Evolutionary conservation across 2,888 invertebrate genomes (phyloP), one percentile per base, ranked within the genome.

Genomic region (Torymus auratus): DNA sequence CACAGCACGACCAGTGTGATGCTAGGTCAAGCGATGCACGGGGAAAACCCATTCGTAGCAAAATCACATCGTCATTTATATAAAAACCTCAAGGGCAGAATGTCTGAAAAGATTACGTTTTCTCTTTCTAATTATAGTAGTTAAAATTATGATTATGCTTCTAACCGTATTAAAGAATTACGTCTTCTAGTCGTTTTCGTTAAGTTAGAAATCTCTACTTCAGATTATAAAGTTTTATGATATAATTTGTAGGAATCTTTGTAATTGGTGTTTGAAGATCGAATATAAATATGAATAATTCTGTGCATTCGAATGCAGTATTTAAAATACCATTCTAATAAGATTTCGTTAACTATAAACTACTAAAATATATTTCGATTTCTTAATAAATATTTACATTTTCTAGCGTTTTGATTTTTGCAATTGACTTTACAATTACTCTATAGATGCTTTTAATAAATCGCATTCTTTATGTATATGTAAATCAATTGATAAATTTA

Each of bases 1-100:
- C 61, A 76, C 67, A 80, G 60, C 69, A 75, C 17, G 71, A 74
- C 64, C 73, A 74, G 41, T 68, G 61, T 64, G 53, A 67, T 74
- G 60, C 60, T 68, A 64, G 61, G 67, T 78, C 62, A 73, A 74
- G 60, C 65, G 52, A 67, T 52, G 20, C 50, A 60, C 65, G 50
- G 56, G 12, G 14, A 64, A 53, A 70, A 61, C 5, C 13, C 69
- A 73, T 78, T 62, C 23, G n/a, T 67, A 74, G 65, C 60, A 69
- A 81, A 73, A 65, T 71, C 72, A 72, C 41, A 41, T 41, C 41
- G 41, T 41, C 14, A 17, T n/a, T 62, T 50, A 41, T 50, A 41
- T 67, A 28, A 68, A 75, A 75, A 28, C n/a, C 23, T 76, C 55
- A 68, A 50, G 61, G 65, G 56, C 62, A 80, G 73, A 75, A 72